Evolutionary conservation across 1,140 invertebrate genomes (phyloP).

Genomic region (Aleiodes sp.): DNA sequence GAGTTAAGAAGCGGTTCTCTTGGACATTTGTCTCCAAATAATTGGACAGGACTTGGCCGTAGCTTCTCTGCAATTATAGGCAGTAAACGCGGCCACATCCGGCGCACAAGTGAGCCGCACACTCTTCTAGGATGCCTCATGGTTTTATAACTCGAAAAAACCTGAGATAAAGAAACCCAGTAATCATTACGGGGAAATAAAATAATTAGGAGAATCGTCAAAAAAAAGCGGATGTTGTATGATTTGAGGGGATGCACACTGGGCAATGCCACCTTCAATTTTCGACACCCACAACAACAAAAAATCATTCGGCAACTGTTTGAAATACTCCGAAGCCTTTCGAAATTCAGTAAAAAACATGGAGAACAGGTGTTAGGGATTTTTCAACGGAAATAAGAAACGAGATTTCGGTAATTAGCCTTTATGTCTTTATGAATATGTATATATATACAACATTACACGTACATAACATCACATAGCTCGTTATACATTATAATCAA

Average conservation of each 20-base stretch:
- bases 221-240: slow-evolving; percentile 44
- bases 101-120: slow-evolving; percentile 45
- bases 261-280: slow-evolving; percentile 17
- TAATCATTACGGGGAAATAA: slow-evolving; percentile 55
- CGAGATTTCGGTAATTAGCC: slow-evolving; percentile 38
- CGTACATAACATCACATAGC: slow-evolving; percentile 66
- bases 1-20: slow-evolving; percentile 12
- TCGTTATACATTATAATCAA: slow-evolving; percentile 53
- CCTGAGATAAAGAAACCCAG: slow-evolving; percentile 29
- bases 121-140: slow-evolving; percentile 49
- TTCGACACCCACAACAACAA: slow-evolving; percentile 14
- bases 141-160: not conserved
- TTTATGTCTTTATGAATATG: slow-evolving; percentile 48
- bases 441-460: slow-evolving; percentile 63
- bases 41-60: slow-evolving; percentile 54
- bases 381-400: too few relatives aligned
- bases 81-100: slow-evolving; percentile 66
- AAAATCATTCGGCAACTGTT: slow-evolving; percentile 11
- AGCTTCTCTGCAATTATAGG: slow-evolving; percentile 65
- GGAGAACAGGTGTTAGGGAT: not conserved
- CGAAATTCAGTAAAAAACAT: not conserved
- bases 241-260: slow-evolving; percentile 31
- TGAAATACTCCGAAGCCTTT: too few relatives aligned
- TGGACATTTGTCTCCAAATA: slow-evolving; percentile 62
- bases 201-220: slow-evolving; percentile 53